phyloP scores from a whole-genome alignment of 2,888 invertebrate species.

The Lampropteryx suffumata region DNA sequence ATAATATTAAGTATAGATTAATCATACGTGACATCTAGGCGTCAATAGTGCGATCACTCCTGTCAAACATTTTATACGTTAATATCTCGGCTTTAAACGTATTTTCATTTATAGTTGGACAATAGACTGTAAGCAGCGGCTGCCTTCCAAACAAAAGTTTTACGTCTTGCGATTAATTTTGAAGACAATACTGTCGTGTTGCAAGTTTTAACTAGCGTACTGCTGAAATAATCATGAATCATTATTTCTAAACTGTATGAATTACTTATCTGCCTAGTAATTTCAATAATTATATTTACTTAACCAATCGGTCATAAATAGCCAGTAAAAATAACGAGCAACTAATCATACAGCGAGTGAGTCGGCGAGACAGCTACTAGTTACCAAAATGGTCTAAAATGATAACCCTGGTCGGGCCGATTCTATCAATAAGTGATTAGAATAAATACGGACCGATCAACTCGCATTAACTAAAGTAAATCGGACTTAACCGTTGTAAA shows the following conservation, averaged over 20 bases:
- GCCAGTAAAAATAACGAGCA: conserved; percentile 3
- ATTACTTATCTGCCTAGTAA: conserved; percentile 1
- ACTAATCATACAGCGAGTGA: conserved; percentile 6
- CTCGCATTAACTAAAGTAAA: conserved; percentile 25
- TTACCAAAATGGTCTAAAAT: conserved; percentile 17
- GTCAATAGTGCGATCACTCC: no score
- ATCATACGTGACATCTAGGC: no score
- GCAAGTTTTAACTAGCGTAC: no score
- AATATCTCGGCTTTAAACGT: no score
- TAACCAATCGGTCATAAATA: conserved; percentile 3
- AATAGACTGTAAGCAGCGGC: no score
- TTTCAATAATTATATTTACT: conserved; percentile 15
- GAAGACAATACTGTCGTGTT: no score
- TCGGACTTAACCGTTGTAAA: conserved; percentile 24
- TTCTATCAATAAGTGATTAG: conserved; percentile 20
- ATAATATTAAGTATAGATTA: no score
- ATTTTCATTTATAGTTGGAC: no score
- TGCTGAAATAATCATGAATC: background rate
- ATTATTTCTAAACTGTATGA: background rate
- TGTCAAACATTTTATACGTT: no score
- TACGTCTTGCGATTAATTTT: no score
- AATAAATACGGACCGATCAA: conserved; percentile 22
- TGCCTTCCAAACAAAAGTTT: no score
- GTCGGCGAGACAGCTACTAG: conserved; percentile 17
- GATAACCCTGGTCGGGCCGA: conserved; percentile 1